Percentiles rank a stretch among this genome's conserved stretches.
These are phyloP conservation scores for Harpagus bidentatus DNA, from an alignment of 2,113 vertebrate species.

Conservation along the genomic window DNA sequence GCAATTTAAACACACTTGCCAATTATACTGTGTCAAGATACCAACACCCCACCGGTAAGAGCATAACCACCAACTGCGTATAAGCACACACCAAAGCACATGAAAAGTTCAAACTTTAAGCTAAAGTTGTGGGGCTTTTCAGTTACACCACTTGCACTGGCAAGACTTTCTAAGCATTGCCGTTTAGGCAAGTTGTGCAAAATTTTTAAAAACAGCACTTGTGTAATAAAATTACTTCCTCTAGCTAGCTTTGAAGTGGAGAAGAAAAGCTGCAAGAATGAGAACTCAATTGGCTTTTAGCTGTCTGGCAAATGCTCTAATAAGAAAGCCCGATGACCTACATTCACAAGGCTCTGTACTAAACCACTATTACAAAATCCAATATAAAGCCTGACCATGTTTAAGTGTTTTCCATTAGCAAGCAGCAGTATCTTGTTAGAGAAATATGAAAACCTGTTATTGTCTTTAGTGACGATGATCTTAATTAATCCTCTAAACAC, in stretches of 20 bases:
- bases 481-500: constrained; percentile 43
- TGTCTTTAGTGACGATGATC: constrained; percentile 1
- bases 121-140: background rate
- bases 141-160: background rate
- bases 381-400: constrained; percentile 42
- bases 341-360: constrained; percentile 44
- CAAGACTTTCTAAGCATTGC: background rate
- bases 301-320: constrained; percentile 36
- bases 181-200: background rate
- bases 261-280: constrained; percentile 16
- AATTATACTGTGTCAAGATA: background rate
- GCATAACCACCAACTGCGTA: fast-evolving
- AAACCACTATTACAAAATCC: constrained; percentile 59
- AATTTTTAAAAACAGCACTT: constrained; percentile 14
- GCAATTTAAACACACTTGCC: background rate
- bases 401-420: constrained; percentile 49
- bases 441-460: constrained; percentile 46
- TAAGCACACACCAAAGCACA: background rate
- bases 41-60: background rate
- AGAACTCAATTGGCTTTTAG: constrained; percentile 55
- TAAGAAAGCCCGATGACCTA: constrained; percentile 52
- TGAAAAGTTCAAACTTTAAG: background rate
- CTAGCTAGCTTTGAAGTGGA: constrained; percentile 39
- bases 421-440: constrained; percentile 30
- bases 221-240: constrained; percentile 48